Base-by-base conservation (phyloP, 2,797 vertebrate species). In the Paratrypauchen microcephalus region DNA sequence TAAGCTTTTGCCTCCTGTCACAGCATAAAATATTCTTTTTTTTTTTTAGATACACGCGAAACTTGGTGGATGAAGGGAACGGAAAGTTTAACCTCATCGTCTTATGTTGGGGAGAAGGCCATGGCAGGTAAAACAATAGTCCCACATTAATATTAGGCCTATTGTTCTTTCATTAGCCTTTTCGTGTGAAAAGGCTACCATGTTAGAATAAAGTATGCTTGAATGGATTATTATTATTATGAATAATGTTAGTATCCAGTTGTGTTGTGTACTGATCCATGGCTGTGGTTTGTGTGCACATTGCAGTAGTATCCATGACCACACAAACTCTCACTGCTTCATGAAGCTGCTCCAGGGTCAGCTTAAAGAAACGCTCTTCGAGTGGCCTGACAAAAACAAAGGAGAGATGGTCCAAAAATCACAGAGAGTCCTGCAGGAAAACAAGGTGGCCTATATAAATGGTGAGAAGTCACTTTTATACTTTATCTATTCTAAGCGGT, bases 21-120 rank as follows among this genome's bases (percentile, higher is more conserved):
- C 54, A 6, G 23, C n/a, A 61, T 36, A 12, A 6, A 57, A 56
- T 23, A 56, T 23, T 26, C 24, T 26, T 26, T 26, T 1, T 26
- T 26, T 47, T 2, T 13, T 82, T 24, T 85, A 99, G 98, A 75
- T 99, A 99, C 83, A 99, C 98, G 1, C 93, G 98, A 85, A 99
- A 99, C 91, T 92, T 99, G 81, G 94, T 99, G 59, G 95, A 99
- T 80, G 93, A 87, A 80, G 98, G 97, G 70, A 99, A 99, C 63
- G 96, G 94, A 30, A 99, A 98, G 82, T 99, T 99, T 89, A 99
- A 99, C 76, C 92, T 99, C 69, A 98, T 99, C 88, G 93, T 98
- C 77, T 92, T 99, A 23, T 99, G 97, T 83, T 99, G 98, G 98
- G 98, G 97, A 83, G 97, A 99, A 94, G 98, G 98, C 19, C 97